phyloP scores from a whole-genome alignment of 2,888 invertebrate species.

The Pardosa pseudoannulata region DNA sequence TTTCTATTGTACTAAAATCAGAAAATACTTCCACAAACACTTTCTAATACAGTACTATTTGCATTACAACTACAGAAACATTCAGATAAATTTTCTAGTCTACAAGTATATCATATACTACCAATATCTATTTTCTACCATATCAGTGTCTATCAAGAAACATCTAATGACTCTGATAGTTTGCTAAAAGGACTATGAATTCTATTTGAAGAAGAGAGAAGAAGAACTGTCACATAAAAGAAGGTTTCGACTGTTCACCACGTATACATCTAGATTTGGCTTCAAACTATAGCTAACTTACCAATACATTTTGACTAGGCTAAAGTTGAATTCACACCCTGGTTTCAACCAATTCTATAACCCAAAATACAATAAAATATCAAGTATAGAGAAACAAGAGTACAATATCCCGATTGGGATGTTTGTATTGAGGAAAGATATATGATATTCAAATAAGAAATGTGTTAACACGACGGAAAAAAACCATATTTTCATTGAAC shows the following conservation, averaged over 20 bases:
- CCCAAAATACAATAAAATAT: slow-evolving; percentile 62
- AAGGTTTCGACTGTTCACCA: slow-evolving; percentile 22
- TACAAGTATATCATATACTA: slow-evolving; percentile 16
- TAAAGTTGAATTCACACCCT: slow-evolving; percentile 27
- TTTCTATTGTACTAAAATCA: neutral
- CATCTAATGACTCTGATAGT: slow-evolving; percentile 4
- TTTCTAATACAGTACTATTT: neutral
- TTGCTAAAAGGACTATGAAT: slow-evolving; percentile 36
- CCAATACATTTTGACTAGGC: slow-evolving; percentile 37
- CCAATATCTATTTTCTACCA: slow-evolving; percentile 30
- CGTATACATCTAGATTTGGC: slow-evolving; percentile 54
- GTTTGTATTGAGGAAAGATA: too few relatives aligned
- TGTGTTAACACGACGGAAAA: too few relatives aligned
- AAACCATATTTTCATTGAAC: too few relatives aligned
- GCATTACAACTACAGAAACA: slow-evolving; percentile 13
- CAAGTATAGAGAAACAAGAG: neutral
- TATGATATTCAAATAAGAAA: too few relatives aligned
- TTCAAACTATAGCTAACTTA: slow-evolving; percentile 57
- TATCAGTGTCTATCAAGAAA: slow-evolving; percentile 14
- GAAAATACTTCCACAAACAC: neutral
- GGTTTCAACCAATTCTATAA: slow-evolving; percentile 66
- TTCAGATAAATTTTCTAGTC: slow-evolving; percentile 32
- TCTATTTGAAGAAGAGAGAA: slow-evolving; percentile 37
- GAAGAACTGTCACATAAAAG: slow-evolving; percentile 13
- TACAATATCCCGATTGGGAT: neutral